phyloP scores from a whole-genome alignment of 2,888 invertebrate genomes.

The Tipula vernalis region DNA sequence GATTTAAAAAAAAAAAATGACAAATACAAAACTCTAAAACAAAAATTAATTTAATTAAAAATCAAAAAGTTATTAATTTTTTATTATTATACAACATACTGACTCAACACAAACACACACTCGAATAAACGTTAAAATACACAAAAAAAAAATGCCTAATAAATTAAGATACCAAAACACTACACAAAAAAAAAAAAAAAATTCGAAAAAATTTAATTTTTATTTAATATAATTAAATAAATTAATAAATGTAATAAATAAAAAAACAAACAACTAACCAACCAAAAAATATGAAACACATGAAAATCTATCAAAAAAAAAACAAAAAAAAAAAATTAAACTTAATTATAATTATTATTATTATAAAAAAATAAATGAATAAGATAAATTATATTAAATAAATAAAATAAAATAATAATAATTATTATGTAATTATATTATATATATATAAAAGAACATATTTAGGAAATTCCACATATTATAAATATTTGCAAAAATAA shows the following conservation, averaged over 20 bases:
- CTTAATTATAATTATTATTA: neutral
- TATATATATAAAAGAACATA: neutral
- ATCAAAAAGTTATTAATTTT: neutral
- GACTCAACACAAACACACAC: neutral
- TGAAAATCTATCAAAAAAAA: neutral
- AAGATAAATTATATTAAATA: neutral
- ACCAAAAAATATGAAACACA: neutral
- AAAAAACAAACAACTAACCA: neutral
- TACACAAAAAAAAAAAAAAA: neutral
- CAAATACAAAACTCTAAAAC: neutral
- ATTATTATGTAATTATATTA: slow-evolving; percentile 5
- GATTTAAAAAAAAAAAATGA: neutral
- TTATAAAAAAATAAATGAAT: neutral
- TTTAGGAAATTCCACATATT: slow-evolving; percentile 9
- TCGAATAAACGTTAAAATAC: neutral
- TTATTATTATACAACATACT: neutral
- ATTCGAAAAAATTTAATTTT: neutral
- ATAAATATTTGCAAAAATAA: slow-evolving; percentile 11
- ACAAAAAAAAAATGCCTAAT: neutral
- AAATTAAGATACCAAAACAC: neutral
- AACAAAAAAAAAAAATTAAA: neutral
- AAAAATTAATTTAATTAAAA: neutral
- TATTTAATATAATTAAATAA: neutral
- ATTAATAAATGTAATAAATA: neutral
- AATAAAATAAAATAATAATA: neutral